phyloP scores from a whole-genome alignment of 2,113 vertebrate genomes.

The Phaethornis superciliosus region DNA sequence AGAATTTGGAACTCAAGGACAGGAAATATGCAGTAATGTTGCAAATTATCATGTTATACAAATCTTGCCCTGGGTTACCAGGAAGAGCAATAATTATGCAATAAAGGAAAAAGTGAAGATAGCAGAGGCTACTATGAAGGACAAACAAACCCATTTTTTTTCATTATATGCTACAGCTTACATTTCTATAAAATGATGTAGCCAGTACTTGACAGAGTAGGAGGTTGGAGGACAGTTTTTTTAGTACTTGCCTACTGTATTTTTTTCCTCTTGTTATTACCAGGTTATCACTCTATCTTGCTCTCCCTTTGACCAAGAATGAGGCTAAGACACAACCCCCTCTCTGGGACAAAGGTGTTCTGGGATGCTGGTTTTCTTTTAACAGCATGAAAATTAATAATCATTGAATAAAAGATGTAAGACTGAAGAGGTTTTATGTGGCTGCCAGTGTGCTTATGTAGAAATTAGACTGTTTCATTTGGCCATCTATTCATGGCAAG shows the following conservation, averaged over 20 bases:
- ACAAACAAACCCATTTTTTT: not conserved
- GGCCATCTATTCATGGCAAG: not conserved
- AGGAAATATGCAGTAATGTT: not conserved
- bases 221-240: not conserved
- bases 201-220: not conserved
- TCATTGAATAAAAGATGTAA: not conserved
- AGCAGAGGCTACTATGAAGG: not conserved
- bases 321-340: not conserved
- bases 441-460: not conserved
- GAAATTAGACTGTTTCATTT: not conserved
- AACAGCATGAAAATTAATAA: not conserved
- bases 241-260: not conserved
- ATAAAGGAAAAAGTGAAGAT: not conserved
- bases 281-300: not conserved
- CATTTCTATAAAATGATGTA: not conserved
- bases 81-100: not conserved
- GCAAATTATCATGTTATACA: not conserved
- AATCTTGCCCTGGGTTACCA: not conserved
- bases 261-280: not conserved
- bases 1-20: conserved; percentile 54
- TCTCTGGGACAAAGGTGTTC: not conserved
- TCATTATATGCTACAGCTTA: not conserved
- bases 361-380: not conserved
- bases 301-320: not conserved
- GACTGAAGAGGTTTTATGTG: not conserved